Evolutionary conservation across 2,113 vertebrate genomes (phyloP).

Genomic region (Bambusicola thoracicus): DNA sequence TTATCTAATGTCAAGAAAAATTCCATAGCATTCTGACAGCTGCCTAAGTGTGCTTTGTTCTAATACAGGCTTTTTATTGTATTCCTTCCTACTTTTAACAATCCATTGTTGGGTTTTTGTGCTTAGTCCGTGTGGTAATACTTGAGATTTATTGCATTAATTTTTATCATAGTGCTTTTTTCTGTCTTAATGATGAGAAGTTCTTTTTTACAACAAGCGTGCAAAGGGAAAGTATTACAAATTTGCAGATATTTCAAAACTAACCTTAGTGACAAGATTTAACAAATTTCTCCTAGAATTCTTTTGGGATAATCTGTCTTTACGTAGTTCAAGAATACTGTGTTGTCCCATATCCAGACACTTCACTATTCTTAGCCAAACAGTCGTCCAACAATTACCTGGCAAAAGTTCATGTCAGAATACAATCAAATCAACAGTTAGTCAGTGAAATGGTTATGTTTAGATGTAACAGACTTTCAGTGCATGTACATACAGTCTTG

Average conservation of each 20-base stretch:
- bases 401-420: background rate
- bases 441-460: background rate
- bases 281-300: background rate
- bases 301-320: background rate
- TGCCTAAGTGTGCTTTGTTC: background rate
- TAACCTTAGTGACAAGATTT: background rate
- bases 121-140: background rate
- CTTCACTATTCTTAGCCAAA: background rate
- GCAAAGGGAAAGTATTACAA: background rate
- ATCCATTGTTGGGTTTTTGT: background rate
- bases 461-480: background rate
- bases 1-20: constrained; percentile 22
- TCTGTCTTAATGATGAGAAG: background rate
- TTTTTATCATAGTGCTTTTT: background rate
- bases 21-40: background rate
- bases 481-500: background rate
- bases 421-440: background rate
- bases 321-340: background rate
- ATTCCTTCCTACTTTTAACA: background rate
- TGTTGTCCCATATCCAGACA: background rate
- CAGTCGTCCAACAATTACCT: background rate
- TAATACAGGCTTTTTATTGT: background rate
- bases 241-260: background rate
- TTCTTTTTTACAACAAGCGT: background rate
- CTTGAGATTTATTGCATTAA: background rate